Evolutionary conservation across 2,888 invertebrate species (phyloP), one percentile per base, ranked within the genome.

Genomic region (Parnassius apollo): DNA sequence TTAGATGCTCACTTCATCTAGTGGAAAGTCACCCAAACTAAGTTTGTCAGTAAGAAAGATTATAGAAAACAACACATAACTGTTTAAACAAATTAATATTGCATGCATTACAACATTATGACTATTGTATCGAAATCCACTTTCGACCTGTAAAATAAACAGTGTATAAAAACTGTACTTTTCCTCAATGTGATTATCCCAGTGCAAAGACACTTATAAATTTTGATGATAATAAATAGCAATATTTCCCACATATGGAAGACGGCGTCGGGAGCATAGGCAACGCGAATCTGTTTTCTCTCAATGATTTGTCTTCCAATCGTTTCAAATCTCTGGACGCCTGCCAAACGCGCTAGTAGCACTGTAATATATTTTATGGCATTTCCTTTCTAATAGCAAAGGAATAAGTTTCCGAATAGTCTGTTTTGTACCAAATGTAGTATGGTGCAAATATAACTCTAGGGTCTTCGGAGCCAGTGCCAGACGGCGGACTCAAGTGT

Each of bases 221-320:
- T 82, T 83, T 81, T 82, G 78, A 78, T 81, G 81, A 81, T 60
- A 64, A 60, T 64, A 67, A 71, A 66, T 66, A 64, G 62, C 80
- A 76, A 84, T 83, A 84, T 81, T 76, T 81, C 75, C 66, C 74
- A 70, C 74, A 71, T 74, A 71, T 68, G 72, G 71, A 66, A 70
- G 68, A 65, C 59, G 66, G 69, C 74, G 74, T 75, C 75, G 75
- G 73, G 71, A 73, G 84, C 86, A 83, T 85, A 83, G 25, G 25
- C 25, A 25, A 25, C 25, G 25, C 80, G 85, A 90, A 89, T 88
- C 88, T 89, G 90, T 89, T 89, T 87, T 87, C 87, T 84, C 83
- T 80, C 89, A 85, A 86, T 86, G 89, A 91, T 90, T 90, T 91
- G 90, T 90, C 90, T 86, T 81, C 78, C 76, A 82, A 83, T 83